Percentiles rank a stretch among this genome's conserved stretches.
These are phyloP conservation scores for Rhyacophila brunnea DNA, from an alignment of 1,140 invertebrate genomes.

Conservation along the genomic window DNA sequence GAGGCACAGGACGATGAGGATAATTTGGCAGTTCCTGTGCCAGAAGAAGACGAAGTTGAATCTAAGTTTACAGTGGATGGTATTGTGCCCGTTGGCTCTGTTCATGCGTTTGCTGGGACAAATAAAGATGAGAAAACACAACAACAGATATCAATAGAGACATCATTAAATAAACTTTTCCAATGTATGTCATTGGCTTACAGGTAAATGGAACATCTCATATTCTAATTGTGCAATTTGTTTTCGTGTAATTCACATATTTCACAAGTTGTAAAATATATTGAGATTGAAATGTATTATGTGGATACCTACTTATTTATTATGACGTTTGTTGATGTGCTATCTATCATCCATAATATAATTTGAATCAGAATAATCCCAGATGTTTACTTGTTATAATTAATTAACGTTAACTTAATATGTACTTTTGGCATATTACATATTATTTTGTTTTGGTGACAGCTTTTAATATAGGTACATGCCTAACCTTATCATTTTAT, in stretches of 20 bases:
- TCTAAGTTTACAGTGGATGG: slow-evolving; percentile 40
- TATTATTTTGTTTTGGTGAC: too few species aligned
- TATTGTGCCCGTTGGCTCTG: slow-evolving; percentile 7
- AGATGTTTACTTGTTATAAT: too few species aligned
- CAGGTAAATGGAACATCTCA: slow-evolving; percentile 66
- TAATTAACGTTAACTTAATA: too few species aligned
- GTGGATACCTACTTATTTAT: too few species aligned
- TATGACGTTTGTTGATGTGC: too few species aligned
- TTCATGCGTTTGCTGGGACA: slow-evolving; percentile 7
- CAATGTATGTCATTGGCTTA: slow-evolving; percentile 96
- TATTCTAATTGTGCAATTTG: neutral
- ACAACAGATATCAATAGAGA: slow-evolving; percentile 69
- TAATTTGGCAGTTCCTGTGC: slow-evolving; percentile 72
- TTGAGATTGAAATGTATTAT: too few species aligned
- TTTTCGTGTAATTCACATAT: neutral
- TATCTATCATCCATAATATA: too few species aligned
- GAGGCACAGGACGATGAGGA: slow-evolving; percentile 88
- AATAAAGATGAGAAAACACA: slow-evolving; percentile 22
- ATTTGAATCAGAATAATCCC: too few species aligned
- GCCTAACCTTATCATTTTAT: too few species aligned
- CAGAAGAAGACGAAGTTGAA: slow-evolving; percentile 59
- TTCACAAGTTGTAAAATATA: too few species aligned
- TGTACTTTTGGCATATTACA: too few species aligned
- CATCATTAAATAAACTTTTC: slow-evolving; percentile 91
- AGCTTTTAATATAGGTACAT: too few species aligned